phyloP scores from a whole-genome alignment of 2,888 invertebrate species.

The Nephrotoma guestfalica region DNA sequence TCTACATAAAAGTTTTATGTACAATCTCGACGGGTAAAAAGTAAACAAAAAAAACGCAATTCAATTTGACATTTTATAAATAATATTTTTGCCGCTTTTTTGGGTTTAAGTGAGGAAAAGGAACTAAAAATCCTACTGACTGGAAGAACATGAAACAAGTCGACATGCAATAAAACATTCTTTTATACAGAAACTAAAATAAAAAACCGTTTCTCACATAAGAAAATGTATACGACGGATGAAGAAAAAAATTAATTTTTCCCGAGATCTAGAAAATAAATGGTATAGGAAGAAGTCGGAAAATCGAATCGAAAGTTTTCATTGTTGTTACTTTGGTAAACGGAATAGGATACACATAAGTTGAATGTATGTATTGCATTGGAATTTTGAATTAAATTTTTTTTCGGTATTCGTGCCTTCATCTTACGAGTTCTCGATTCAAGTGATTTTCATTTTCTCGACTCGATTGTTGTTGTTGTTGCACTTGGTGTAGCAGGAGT shows the following conservation, averaged over 20 bases:
- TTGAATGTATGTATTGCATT: not conserved
- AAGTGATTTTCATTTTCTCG: not conserved
- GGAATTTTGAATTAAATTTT: not conserved
- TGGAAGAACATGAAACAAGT: constrained; percentile 4
- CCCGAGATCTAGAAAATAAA: not conserved
- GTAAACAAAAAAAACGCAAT: not conserved
- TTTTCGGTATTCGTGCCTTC: not conserved
- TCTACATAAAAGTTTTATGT: not conserved
- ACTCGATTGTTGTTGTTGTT: not conserved
- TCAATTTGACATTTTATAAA: not conserved
- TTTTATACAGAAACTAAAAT: not conserved
- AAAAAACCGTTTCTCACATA: not conserved
- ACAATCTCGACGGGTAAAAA: not conserved
- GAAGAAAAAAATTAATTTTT: not conserved
- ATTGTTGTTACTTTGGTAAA: not conserved
- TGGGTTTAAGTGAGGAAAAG: not conserved
- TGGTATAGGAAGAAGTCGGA: not conserved
- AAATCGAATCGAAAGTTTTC: not conserved
- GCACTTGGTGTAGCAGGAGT: not conserved
- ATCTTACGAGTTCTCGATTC: not conserved
- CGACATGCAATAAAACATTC: constrained; percentile 5
- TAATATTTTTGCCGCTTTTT: not conserved
- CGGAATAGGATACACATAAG: not conserved
- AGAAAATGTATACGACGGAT: not conserved
- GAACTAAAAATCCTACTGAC: not conserved